Evolutionary conservation across 2,797 vertebrate genomes (phyloP).

Genomic region (Acanthopagrus latus): DNA sequence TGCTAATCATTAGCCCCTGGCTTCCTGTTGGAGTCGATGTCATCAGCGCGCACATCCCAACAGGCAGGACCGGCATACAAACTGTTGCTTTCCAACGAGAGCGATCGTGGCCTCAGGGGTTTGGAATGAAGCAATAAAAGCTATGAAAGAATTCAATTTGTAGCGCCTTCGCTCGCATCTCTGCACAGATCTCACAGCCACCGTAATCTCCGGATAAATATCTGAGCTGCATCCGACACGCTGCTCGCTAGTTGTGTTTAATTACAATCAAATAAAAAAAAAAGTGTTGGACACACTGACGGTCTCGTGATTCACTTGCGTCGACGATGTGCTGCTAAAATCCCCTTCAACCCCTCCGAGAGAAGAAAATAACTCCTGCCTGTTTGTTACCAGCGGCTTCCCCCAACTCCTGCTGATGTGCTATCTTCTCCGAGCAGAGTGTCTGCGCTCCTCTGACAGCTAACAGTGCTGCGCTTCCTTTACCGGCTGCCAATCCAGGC

Average conservation of each 20-base stretch:
- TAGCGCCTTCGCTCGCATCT: slow-evolving; percentile 41
- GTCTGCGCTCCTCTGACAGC: slow-evolving; percentile 56
- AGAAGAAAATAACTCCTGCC: slow-evolving; percentile 42
- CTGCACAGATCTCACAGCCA: slow-evolving; percentile 31
- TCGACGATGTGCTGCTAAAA: slow-evolving; percentile 33
- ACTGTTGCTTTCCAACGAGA: slow-evolving; percentile 65
- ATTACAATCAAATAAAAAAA: slow-evolving; percentile 48
- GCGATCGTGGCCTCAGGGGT: slow-evolving; percentile 58
- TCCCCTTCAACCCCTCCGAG: not conserved
- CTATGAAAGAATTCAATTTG: slow-evolving; percentile 65
- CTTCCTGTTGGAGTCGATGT: slow-evolving; percentile 85
- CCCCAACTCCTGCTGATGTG: slow-evolving; percentile 51
- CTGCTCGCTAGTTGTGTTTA: slow-evolving; percentile 26
- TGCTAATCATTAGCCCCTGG: slow-evolving; percentile 85
- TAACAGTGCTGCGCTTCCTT: slow-evolving; percentile 56
- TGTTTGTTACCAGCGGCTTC: slow-evolving; percentile 55
- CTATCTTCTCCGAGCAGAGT: slow-evolving; percentile 42
- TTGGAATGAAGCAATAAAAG: slow-evolving; percentile 67
- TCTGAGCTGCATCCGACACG: slow-evolving; percentile 40
- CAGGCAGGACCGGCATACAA: slow-evolving; percentile 64
- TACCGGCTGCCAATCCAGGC: slow-evolving; percentile 45
- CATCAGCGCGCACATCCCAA: slow-evolving; percentile 77
- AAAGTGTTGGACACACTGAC: slow-evolving; percentile 15
- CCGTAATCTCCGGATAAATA: slow-evolving; percentile 34
- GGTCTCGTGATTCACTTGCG: slow-evolving; percentile 40